Evolutionary conservation across 2,113 vertebrate species (phyloP).

Genomic region (Tamias sibiricus): DNA sequence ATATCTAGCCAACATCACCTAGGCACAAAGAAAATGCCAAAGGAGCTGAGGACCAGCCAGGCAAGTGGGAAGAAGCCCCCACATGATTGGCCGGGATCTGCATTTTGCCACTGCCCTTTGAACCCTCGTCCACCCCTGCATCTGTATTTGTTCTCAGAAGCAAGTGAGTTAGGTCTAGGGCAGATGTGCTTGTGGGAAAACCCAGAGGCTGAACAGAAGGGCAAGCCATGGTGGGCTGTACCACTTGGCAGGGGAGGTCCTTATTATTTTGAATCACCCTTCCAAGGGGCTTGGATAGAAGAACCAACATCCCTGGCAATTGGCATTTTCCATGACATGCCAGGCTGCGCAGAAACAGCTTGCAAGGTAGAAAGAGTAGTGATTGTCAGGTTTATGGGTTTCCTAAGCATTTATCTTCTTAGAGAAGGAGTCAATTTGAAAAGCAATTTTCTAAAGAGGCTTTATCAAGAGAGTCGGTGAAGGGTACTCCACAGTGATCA

Average conservation of each 20-base stretch:
- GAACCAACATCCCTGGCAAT: not conserved
- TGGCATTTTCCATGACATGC: fast-evolving
- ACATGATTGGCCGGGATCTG: not conserved
- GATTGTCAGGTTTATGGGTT: not conserved
- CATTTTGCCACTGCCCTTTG: not conserved
- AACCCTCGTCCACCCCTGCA: fast-evolving
- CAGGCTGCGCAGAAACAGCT: not conserved
- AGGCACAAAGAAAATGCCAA: not conserved
- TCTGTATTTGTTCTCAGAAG: not conserved
- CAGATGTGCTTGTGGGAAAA: not conserved
- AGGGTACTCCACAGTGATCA: constrained; percentile 1
- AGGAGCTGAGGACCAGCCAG: not conserved
- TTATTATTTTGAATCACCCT: not conserved
- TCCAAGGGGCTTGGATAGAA: fast-evolving
- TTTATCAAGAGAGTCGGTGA: constrained; percentile 51
- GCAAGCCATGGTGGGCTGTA: not conserved
- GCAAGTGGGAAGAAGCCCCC: not conserved
- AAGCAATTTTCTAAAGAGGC: constrained; percentile 66
- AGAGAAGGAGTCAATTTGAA: constrained; percentile 63
- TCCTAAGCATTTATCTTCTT: constrained; percentile 42
- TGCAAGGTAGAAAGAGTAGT: not conserved
- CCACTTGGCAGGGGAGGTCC: not conserved
- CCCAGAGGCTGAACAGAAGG: not conserved
- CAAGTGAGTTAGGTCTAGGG: not conserved
- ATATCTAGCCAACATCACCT: not conserved